Conservation (phyloP, 1,140 invertebrate species). For the Drosophila bifasciata region DNA sequence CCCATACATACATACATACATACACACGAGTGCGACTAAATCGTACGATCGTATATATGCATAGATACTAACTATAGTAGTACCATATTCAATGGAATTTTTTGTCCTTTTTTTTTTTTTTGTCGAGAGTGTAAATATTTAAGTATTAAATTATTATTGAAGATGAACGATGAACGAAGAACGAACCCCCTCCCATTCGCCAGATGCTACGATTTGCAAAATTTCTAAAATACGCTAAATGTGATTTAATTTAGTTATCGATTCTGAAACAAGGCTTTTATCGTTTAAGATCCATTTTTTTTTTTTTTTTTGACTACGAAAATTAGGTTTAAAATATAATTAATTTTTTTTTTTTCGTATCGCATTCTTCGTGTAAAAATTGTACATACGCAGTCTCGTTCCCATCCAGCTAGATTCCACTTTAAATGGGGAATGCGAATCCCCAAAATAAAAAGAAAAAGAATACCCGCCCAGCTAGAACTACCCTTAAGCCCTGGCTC, state of each 20-base stretch:
- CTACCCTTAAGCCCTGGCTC: too few relatives aligned
- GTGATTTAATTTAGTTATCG: slow-evolving; percentile 77
- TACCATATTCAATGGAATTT: slow-evolving; percentile 29
- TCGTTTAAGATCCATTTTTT: slow-evolving; percentile 65
- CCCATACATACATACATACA: slow-evolving; percentile 14
- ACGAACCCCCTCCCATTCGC: slow-evolving; percentile 19
- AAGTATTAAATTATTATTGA: slow-evolving; percentile 36
- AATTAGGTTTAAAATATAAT: slow-evolving; percentile 13
- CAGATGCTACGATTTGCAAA: slow-evolving; percentile 26
- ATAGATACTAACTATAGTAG: slow-evolving; percentile 23
- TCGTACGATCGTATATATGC: slow-evolving; percentile 3
- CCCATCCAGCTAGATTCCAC: too few relatives aligned
- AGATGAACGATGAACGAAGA: slow-evolving; percentile 15
- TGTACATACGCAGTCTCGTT: slow-evolving; percentile 47
- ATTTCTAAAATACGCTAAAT: slow-evolving; percentile 69
- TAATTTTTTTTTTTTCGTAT: slow-evolving; percentile 35
- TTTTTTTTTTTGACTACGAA: too few relatives aligned
- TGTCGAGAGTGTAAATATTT: slow-evolving; percentile 65
- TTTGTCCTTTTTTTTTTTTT: slow-evolving; percentile 37
- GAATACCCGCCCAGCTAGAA: too few relatives aligned
- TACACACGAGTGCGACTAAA: slow-evolving; percentile 10
- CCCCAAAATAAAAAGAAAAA: too few relatives aligned
- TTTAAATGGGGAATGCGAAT: too few relatives aligned
- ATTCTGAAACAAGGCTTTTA: slow-evolving; percentile 73
- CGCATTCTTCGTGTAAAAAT: slow-evolving; percentile 29